phyloP scores from a whole-genome alignment of 2,888 invertebrate species.

The Leptura quadrifasciata region DNA sequence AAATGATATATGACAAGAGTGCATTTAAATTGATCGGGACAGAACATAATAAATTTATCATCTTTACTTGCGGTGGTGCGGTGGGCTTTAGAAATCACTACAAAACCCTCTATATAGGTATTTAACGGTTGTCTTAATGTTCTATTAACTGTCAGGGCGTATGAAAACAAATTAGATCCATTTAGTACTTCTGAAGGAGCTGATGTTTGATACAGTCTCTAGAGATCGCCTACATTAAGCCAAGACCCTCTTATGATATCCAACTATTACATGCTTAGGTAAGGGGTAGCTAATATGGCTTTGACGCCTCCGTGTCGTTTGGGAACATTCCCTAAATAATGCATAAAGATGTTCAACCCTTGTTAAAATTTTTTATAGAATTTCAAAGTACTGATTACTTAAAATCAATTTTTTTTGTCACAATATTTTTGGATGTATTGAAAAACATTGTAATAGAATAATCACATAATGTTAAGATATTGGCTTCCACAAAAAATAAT shows the following conservation, averaged over 20 bases:
- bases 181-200: conserved; percentile 39
- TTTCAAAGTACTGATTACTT: too few relatives aligned
- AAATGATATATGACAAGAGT: conserved; percentile 10
- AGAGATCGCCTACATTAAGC: conserved; percentile 27
- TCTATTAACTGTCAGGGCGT: conserved; percentile 32
- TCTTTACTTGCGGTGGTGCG: conserved; percentile 5
- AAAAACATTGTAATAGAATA: too few relatives aligned
- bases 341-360: too few relatives aligned
- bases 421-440: too few relatives aligned
- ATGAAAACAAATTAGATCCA: conserved; percentile 43
- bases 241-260: conserved; percentile 10
- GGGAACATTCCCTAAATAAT: not conserved
- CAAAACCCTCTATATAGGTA: conserved; percentile 26
- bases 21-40: conserved; percentile 8
- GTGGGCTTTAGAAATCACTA: conserved; percentile 12
- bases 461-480: too few relatives aligned
- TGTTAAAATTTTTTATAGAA: too few relatives aligned
- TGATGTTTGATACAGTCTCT: conserved; percentile 24
- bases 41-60: conserved; percentile 28
- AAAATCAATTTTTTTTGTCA: too few relatives aligned
- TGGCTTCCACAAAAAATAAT: too few relatives aligned
- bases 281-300: conserved; percentile 28
- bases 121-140: conserved; percentile 22
- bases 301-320: not conserved
- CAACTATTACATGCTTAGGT: not conserved